These are phyloP conservation scores for Bufo bufo DNA, from an alignment of 2,113 vertebrate species.

Conservation along the genomic window DNA sequence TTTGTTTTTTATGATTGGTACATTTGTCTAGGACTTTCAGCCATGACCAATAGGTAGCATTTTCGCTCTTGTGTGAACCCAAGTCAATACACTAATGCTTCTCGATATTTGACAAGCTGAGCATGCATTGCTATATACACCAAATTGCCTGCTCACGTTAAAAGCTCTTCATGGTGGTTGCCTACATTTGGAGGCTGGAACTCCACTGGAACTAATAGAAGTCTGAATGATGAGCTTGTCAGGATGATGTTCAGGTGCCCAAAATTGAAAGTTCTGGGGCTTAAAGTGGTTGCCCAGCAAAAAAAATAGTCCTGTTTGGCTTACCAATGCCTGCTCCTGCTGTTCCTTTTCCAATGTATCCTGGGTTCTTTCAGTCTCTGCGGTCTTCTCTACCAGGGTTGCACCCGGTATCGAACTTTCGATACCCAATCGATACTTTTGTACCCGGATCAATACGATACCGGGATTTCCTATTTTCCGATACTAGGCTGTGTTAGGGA, in stretches of 20 bases:
- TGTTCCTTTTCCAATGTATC: no score
- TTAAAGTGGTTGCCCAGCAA: no score
- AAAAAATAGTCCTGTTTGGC: no score
- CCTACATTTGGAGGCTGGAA: background rate
- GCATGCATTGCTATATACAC: constrained; percentile 1
- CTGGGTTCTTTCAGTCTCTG: no score
- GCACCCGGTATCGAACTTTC: no score
- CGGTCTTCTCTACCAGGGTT: no score
- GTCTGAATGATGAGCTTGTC: background rate
- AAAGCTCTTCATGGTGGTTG: background rate
- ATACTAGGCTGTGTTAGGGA: no score
- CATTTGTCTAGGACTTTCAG: background rate
- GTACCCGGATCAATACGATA: no score
- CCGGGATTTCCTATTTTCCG: no score
- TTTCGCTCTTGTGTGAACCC: background rate
- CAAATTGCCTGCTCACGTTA: constrained; percentile 1
- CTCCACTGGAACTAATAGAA: background rate
- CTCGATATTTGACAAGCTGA: background rate
- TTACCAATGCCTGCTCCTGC: no score
- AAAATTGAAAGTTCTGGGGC: background rate
- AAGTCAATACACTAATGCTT: background rate
- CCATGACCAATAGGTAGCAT: background rate
- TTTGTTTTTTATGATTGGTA: background rate
- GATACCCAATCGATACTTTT: no score
- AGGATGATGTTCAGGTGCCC: background rate